phyloP scores from a whole-genome alignment of 2,888 invertebrate species.

The Drosophila peninsularis region DNA sequence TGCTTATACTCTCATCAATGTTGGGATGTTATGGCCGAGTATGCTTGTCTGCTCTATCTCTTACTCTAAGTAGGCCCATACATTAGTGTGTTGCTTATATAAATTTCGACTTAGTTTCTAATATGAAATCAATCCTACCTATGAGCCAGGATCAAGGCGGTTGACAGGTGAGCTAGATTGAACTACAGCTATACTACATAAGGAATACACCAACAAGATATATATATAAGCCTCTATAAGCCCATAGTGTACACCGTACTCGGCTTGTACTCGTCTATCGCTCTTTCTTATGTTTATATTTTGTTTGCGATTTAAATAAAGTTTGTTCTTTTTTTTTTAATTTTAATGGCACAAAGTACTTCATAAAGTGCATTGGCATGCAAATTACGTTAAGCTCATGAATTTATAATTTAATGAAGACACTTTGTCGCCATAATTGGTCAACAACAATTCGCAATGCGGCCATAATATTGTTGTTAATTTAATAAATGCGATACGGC shows the following conservation, averaged over 20 bases:
- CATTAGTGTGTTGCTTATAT: too few relatives aligned
- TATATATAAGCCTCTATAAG: too few relatives aligned
- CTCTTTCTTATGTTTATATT: constrained; percentile 18
- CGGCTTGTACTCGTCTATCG: neutral
- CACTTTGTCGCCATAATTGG: constrained; percentile 79
- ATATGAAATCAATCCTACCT: too few relatives aligned
- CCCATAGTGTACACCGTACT: neutral
- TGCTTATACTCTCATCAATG: neutral
- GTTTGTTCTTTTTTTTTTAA: constrained; percentile 16
- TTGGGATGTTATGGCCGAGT: neutral
- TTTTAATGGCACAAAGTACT: constrained; percentile 72
- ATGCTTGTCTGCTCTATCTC: neutral
- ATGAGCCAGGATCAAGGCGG: too few relatives aligned
- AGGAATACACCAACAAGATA: too few relatives aligned
- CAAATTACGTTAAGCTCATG: constrained; percentile 79
- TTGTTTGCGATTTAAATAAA: constrained; percentile 17
- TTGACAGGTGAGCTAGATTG: too few relatives aligned
- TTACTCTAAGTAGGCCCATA: neutral
- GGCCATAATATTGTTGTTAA: constrained; percentile 76
- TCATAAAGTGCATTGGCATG: constrained; percentile 74
- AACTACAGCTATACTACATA: too few relatives aligned
- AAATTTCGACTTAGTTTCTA: too few relatives aligned
- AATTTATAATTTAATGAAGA: constrained; percentile 79
- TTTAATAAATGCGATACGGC: constrained; percentile 78
- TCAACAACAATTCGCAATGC: constrained; percentile 44